Conservation (phyloP, 2,888 invertebrate species). For the Eupithecia tripunctaria region DNA sequence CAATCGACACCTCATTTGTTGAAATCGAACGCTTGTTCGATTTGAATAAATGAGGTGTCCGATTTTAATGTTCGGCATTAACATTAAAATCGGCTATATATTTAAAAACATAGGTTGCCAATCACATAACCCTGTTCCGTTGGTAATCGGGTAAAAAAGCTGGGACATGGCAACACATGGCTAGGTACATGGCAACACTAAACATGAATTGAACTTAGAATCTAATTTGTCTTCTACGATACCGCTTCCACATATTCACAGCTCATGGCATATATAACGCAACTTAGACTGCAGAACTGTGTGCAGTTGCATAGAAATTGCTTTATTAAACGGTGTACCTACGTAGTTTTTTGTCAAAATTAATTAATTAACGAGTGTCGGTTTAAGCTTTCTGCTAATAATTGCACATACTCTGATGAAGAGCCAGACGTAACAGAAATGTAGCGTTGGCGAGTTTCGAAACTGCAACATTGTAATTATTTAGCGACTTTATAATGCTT, state of each 20-base stretch:
- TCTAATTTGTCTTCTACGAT: constrained; percentile 3
- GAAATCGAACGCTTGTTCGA: too few species aligned
- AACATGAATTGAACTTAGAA: not conserved
- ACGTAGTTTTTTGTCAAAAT: constrained; percentile 57
- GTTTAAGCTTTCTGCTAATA: constrained; percentile 45
- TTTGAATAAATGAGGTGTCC: too few species aligned
- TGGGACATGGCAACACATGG: too few species aligned
- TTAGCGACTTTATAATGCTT: not conserved
- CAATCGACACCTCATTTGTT: too few species aligned
- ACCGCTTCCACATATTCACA: constrained; percentile 12
- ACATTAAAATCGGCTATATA: too few species aligned
- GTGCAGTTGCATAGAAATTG: constrained; percentile 65
- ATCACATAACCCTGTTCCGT: too few species aligned
- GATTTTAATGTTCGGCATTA: too few species aligned
- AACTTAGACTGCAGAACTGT: constrained; percentile 49
- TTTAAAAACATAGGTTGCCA: too few species aligned
- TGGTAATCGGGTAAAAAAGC: too few species aligned
- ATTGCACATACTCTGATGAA: constrained; percentile 23
- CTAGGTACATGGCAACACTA: not conserved
- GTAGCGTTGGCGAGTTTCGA: not conserved
- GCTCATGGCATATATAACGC: constrained; percentile 50
- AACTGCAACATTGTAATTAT: not conserved
- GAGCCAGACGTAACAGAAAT: not conserved
- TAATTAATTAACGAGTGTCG: constrained; percentile 56
- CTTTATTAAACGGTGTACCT: constrained; percentile 54